Evolutionary conservation across 2,888 invertebrate genomes (phyloP), one percentile per base, ranked within the genome.

Genomic region (Microchrysa polita): DNA sequence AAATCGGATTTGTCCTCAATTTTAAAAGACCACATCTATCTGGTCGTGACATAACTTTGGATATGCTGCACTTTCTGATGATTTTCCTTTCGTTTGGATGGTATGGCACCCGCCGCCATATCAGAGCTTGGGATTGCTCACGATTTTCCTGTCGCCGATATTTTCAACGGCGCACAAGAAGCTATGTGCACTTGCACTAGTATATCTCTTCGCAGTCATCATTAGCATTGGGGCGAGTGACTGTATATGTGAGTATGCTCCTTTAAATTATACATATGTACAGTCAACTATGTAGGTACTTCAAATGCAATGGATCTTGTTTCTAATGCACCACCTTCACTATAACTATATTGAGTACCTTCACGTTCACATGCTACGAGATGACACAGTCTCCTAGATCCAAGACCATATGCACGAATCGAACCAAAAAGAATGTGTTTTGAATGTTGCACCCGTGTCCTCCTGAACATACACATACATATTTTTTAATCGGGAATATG

Each of bases 21-120:
- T 34, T 20, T 34, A 34, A 34, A 34, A 34, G 27, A 34, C 27
- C 27, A 20, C 40, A 40, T 14, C 16, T 40, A 57, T 20, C 23
- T 20, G 57, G 57, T 69, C 69, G 69, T 69, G 69, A 69, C 69
- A 69, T 69, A 55, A 57, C 69, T 57, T 55, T 20, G 40, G 69
- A 55, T n/a, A 34, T 34, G 27, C 27, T 69, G 69, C 55, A 69
- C 69, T 69, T 69, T 69, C 40, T n/a, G 55, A 55, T 20, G 69
- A 40, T 55, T 69, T 69, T 69, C 69, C 40, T 69, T 69, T 69
- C 69, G 42, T 22, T 40, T 34, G 27, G 69, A 18, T 59, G 57
- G 10, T 42, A 22, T 65, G 16, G 34, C 55, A 69, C 20, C 34
- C 27, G 27, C 27, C 4, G 27, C 7, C 27, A 7, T 34, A 7